These are phyloP conservation scores for Drosophila hawaiiensis DNA, from an alignment of 2,888 invertebrate species.

Conservation along the genomic window DNA sequence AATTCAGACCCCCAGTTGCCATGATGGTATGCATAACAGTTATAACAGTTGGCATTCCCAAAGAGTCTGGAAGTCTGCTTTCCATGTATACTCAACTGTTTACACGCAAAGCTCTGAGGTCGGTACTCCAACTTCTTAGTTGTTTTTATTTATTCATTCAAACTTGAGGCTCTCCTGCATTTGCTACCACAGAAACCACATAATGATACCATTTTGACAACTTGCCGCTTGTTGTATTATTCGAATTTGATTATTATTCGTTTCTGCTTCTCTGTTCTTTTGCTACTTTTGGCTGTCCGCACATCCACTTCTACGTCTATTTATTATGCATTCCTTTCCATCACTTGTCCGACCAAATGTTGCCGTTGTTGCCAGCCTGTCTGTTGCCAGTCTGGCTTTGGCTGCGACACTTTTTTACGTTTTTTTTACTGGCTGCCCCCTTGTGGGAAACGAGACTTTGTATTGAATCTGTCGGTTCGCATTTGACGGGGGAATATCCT, in stretches of 20 bases:
- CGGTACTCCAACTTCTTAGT: neutral
- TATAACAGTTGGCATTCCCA: neutral
- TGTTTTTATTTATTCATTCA: neutral
- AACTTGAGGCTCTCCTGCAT: neutral
- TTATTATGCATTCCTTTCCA: slow-evolving; percentile 64
- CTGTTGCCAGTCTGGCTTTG: slow-evolving; percentile 33
- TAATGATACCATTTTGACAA: slow-evolving; percentile 14
- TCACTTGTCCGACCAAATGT: slow-evolving; percentile 60
- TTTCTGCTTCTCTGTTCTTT: slow-evolving; percentile 26
- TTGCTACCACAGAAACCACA: neutral
- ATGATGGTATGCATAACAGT: neutral
- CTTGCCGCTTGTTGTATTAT: slow-evolving; percentile 42
- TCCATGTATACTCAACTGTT: neutral
- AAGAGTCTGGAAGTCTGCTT: neutral
- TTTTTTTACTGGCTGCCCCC: neutral
- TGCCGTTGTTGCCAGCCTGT: slow-evolving; percentile 34
- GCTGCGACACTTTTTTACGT: slow-evolving; percentile 55
- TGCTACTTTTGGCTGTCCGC: slow-evolving; percentile 8
- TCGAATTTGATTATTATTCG: slow-evolving; percentile 66
- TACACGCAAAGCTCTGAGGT: neutral
- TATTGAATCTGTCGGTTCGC: slow-evolving; percentile 40
- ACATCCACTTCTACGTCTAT: slow-evolving; percentile 32
- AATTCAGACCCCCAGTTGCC: neutral
- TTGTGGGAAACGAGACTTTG: neutral
- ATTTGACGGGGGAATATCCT: slow-evolving; percentile 21